These are phyloP conservation scores for Anthopleura xanthogrammica DNA, from an alignment of 92 coral and sea anemone genomes.

Conservation along the genomic window DNA sequence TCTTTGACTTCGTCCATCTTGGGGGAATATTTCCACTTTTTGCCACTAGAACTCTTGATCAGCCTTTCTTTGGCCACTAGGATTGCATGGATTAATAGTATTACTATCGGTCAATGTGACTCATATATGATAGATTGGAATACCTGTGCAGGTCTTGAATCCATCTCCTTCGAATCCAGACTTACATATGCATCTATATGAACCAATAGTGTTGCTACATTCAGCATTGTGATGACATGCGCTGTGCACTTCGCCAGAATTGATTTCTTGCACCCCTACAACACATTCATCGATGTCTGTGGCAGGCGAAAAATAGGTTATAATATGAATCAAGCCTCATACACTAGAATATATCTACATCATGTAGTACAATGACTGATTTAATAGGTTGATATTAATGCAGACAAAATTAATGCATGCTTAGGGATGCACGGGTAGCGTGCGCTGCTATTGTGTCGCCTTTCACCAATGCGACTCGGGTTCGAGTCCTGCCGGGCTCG, in stretches of 20 bases:
- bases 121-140: neutral
- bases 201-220: conserved; percentile 66
- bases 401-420: too few relatives aligned
- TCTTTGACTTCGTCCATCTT: conserved; percentile 55
- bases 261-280: neutral
- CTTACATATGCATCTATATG: conserved; percentile 68
- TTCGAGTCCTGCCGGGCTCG: too few relatives aligned
- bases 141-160: conserved; percentile 55
- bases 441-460: too few relatives aligned
- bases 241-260: conserved; percentile 18
- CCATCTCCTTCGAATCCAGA: conserved; percentile 79
- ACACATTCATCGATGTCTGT: conserved; percentile 28
- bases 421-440: too few relatives aligned
- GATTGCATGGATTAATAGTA: neutral
- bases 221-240: conserved; percentile 59
- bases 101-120: neutral
- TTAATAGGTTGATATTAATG: too few relatives aligned
- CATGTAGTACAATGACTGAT: too few relatives aligned
- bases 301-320: neutral
- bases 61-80: conserved; percentile 51
- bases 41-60: conserved; percentile 58
- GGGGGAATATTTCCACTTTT: conserved; percentile 56
- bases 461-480: too few relatives aligned
- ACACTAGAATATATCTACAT: too few relatives aligned
- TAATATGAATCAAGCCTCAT: too few relatives aligned